Evolutionary conservation across 2,797 vertebrate species (phyloP), one percentile per base, ranked within the genome.

Genomic region (Todus mexicanus): DNA sequence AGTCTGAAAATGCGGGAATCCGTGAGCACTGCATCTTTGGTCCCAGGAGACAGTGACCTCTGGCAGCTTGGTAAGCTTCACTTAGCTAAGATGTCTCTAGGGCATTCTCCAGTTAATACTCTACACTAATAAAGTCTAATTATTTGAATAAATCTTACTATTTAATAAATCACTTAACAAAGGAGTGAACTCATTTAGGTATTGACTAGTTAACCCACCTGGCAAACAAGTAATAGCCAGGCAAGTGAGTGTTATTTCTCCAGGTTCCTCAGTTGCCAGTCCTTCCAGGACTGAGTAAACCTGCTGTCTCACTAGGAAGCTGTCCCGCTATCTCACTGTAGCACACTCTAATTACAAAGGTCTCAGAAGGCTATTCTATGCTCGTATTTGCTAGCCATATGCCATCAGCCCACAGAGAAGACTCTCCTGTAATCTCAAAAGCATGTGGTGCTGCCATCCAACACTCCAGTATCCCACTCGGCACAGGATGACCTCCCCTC

Each of bases 151-250:
- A 82, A 82, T 42, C 53, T 94, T 40, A 75, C 22, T 68, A 11
- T 76, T 91, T 90, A 95, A 64, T 61, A 87, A 71, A 87, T 89
- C 21, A 48, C 78, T 89, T 76, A 64, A 92, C 64, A 89, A 93
- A 93, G 37, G n/a, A 89, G 6, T 48, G n/a, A 90, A 60, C 42
- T 90, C 48, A 50, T 92, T 89, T 76, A 84, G 40, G 7, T 35
- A 76, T 11, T 84, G 48, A 79, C 87, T 79, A 57, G 47, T 73
- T 87, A 89, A 93, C 50, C 69, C n/a, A 79, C 19, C 78, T 77
- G 48, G 40, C 77, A 90, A 93, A 64, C 23, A 42, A 73, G 25
- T 29, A 73, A 48, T 23, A 87, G 4, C 56, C 68, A 51, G 63
- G 33, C 33, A 92, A 77, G 26, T 4, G 20, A 57, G 47, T 21